Evolutionary conservation across 2,113 vertebrate genomes (phyloP).

Genomic region (Gadus macrocephalus): DNA sequence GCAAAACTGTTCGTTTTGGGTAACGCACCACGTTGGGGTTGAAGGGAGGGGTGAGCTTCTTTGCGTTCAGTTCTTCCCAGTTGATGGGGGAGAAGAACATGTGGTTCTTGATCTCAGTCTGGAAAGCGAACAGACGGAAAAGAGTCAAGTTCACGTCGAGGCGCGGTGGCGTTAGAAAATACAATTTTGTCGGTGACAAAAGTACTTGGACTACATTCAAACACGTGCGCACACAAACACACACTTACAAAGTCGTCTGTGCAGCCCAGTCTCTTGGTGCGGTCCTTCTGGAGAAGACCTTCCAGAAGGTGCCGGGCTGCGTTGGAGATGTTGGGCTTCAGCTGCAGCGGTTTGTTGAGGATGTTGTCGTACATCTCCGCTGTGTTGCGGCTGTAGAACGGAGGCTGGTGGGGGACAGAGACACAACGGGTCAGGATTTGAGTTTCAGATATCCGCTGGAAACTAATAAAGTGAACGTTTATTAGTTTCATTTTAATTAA

Average conservation of each 20-base stretch:
- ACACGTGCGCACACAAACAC: background rate
- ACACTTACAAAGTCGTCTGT: constrained; percentile 94
- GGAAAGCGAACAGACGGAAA: constrained; percentile 46
- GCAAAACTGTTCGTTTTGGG: background rate
- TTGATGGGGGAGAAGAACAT: constrained; percentile 98
- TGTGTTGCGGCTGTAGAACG: constrained; percentile 97
- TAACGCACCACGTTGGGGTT: constrained; percentile 96
- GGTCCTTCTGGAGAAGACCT: constrained; percentile 92
- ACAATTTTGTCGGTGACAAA: background rate
- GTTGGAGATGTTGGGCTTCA: constrained; percentile 98
- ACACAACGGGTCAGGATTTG: constrained; percentile 10
- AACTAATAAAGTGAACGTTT: too few relatives aligned
- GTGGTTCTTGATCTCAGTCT: constrained; percentile 98
- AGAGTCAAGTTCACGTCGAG: background rate
- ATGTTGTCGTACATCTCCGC: constrained; percentile 99
- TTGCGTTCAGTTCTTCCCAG: constrained; percentile 98
- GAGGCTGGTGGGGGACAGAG: constrained; percentile 74
- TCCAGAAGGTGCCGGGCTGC: constrained; percentile 91
- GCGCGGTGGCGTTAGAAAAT: constrained; percentile 7
- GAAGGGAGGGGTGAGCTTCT: constrained; percentile 98
- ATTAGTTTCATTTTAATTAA: too few relatives aligned
- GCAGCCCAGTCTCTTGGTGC: constrained; percentile 91
- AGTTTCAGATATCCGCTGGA: too few relatives aligned
- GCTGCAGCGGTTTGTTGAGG: constrained; percentile 94
- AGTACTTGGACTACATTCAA: background rate